Conservation (phyloP, 2,113 vertebrate species). For the Salvelinus alpinus region DNA sequence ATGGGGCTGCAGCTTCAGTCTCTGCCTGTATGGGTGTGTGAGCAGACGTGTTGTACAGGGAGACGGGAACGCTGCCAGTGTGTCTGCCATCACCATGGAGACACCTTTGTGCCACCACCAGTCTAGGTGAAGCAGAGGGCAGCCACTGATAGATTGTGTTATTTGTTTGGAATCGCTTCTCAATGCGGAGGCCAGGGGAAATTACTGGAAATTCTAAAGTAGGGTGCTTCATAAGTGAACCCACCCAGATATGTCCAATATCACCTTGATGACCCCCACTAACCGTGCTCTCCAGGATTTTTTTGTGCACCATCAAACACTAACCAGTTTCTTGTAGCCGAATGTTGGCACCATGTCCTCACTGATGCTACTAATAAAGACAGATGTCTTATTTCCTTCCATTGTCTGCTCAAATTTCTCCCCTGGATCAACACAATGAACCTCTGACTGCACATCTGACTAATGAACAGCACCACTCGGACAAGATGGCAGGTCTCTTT, state of each 20-base stretch:
- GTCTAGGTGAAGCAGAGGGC: slow-evolving; percentile 32
- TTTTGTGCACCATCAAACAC: slow-evolving; percentile 2
- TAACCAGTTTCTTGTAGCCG: background rate
- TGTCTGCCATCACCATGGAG: slow-evolving; percentile 40
- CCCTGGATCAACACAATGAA: background rate
- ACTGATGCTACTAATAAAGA: background rate
- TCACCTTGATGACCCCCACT: background rate
- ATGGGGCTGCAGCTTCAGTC: too few species aligned
- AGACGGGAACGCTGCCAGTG: slow-evolving; percentile 20
- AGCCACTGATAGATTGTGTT: background rate
- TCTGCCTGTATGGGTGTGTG: too few species aligned
- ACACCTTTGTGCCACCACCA: slow-evolving; percentile 33
- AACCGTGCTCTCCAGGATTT: background rate
- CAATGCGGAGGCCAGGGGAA: too few species aligned
- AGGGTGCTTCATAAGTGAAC: background rate
- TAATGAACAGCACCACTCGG: slow-evolving; percentile 32
- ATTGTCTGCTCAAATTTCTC: slow-evolving; percentile 15
- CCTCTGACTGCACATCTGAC: slow-evolving; percentile 13
- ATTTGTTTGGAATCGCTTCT: too few species aligned
- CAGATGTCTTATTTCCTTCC: slow-evolving; percentile 19
- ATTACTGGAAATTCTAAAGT: too few species aligned
- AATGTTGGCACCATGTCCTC: slow-evolving; percentile 9
- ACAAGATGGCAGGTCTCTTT: slow-evolving; percentile 15
- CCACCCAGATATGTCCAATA: background rate
- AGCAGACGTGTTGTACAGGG: too few species aligned